phyloP scores from a whole-genome alignment of 2,888 invertebrate genomes.

The Stenolophus ochropezus region DNA sequence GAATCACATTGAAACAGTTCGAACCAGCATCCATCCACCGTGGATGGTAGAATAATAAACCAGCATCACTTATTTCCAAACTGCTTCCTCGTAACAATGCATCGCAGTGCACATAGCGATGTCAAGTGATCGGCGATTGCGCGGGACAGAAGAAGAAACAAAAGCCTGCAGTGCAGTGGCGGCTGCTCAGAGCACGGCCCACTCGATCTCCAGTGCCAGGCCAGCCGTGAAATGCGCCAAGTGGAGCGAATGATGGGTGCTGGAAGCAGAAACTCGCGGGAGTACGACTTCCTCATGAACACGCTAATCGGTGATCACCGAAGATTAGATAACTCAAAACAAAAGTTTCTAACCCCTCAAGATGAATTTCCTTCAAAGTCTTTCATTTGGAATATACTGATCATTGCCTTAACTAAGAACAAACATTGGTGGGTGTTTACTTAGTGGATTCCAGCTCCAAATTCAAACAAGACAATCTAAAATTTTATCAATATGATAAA shows the following conservation, averaged over 20 bases:
- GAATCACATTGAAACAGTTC: background rate
- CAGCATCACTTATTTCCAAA: slow-evolving; percentile 6
- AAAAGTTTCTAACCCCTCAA: too few relatives aligned
- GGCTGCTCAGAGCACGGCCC: slow-evolving; percentile 6
- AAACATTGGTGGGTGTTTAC: too few relatives aligned
- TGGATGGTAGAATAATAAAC: background rate
- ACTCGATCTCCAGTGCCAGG: background rate
- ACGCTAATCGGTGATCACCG: too few relatives aligned
- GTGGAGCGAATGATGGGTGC: slow-evolving; percentile 50
- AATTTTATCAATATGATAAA: too few relatives aligned
- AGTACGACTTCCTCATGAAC: too few relatives aligned
- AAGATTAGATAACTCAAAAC: too few relatives aligned
- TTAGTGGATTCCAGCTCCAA: too few relatives aligned
- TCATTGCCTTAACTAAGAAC: too few relatives aligned
- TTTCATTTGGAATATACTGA: too few relatives aligned
- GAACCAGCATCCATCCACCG: background rate
- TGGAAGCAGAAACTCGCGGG: background rate
- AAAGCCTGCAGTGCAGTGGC: slow-evolving; percentile 9
- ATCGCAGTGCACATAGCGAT: background rate
- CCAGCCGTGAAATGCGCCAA: slow-evolving; percentile 50
- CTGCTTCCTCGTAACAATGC: slow-evolving; percentile 9
- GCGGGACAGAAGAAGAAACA: slow-evolving; percentile 15
- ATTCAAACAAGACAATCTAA: too few relatives aligned
- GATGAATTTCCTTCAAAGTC: too few relatives aligned
- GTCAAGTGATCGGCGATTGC: background rate